These are phyloP conservation scores for Sebastes matsubarae DNA, from an alignment of 2,797 vertebrate species.

Conservation along the genomic window DNA sequence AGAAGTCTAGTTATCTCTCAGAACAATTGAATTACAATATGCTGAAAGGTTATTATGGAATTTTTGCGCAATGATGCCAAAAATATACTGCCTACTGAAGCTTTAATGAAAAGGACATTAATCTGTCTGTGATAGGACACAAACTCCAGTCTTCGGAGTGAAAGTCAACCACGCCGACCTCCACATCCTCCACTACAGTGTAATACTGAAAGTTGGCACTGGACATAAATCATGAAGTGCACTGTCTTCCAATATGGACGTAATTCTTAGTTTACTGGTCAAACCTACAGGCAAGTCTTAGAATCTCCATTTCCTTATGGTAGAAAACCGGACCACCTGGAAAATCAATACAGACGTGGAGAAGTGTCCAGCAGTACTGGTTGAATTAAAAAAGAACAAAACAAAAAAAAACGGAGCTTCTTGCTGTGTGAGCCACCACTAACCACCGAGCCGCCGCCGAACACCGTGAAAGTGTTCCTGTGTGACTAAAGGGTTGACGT, in stretches of 20 bases:
- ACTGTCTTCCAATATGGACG: not conserved
- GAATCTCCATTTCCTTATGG: not conserved
- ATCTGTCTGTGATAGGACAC: no score
- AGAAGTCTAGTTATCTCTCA: no score
- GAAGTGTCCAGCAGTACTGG: not conserved
- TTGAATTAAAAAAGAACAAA: not conserved
- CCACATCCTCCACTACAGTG: not conserved
- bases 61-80: no score
- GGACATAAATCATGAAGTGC: not conserved
- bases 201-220: not conserved
- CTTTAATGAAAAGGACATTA: not conserved
- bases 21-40: no score
- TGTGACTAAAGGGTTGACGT: slow-evolving; percentile 10
- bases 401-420: not conserved
- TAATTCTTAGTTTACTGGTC: not conserved
- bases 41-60: no score
- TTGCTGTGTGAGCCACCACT: not conserved
- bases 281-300: not conserved
- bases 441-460: not conserved
- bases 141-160: not conserved
- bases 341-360: not conserved
- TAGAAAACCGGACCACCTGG: not conserved
- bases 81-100: no score
- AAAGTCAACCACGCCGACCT: not conserved
- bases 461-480: slow-evolving; percentile 13